These are phyloP conservation scores for Leptinotarsa undecemlineata DNA, from an alignment of 1,140 invertebrate genomes.

Conservation along the genomic window DNA sequence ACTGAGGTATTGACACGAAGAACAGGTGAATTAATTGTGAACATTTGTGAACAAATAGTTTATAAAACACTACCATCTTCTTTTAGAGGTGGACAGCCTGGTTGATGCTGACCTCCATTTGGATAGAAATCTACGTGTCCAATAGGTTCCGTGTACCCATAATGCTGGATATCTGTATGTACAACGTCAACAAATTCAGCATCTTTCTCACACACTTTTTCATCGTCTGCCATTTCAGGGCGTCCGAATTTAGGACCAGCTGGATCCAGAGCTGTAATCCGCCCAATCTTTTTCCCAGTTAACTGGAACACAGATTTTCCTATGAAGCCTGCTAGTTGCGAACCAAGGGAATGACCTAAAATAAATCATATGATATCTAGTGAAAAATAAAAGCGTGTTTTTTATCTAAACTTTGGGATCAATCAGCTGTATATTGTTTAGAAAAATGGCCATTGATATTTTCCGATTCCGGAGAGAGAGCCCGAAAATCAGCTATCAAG, in stretches of 20 bases:
- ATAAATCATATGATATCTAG: conserved; percentile 47
- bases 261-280: conserved; percentile 67
- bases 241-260: conserved; percentile 66
- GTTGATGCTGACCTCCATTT: conserved; percentile 30
- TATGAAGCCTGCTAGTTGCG: conserved; percentile 73
- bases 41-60: no score
- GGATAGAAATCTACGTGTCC: conserved; percentile 35
- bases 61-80: not conserved
- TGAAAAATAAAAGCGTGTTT: not conserved
- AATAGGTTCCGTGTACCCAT: conserved; percentile 25
- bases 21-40: no score
- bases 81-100: conserved; percentile 24
- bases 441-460: no score
- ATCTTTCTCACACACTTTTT: conserved; percentile 72
- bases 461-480: no score
- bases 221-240: conserved; percentile 58
- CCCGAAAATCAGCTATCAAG: no score
- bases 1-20: no score
- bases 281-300: conserved; percentile 53
- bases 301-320: conserved; percentile 57
- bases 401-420: no score
- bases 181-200: conserved; percentile 88
- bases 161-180: conserved; percentile 66
- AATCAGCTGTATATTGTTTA: no score
- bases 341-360: conserved; percentile 76